Evolutionary conservation across 2,113 vertebrate species (phyloP).

Genomic region (Lonchura striata): DNA sequence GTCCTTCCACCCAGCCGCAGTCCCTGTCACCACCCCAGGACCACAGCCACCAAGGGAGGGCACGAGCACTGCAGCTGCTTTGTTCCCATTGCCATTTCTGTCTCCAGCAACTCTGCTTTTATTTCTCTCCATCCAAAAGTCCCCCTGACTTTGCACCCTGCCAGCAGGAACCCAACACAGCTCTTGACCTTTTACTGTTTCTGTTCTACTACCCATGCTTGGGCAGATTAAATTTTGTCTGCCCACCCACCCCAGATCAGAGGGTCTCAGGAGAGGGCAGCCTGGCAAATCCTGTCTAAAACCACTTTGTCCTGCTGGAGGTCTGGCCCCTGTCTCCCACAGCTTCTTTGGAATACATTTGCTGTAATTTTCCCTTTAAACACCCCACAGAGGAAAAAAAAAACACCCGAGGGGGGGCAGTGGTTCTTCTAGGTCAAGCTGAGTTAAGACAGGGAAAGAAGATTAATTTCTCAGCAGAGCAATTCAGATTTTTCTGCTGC

Average conservation of each 20-base stretch:
- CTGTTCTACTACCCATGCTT: background rate
- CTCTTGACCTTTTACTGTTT: background rate
- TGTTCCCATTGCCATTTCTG: background rate
- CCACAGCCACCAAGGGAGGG: background rate
- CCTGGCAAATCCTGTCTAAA: background rate
- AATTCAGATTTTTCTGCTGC: background rate
- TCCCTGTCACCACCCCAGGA: background rate
- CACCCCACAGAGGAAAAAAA: background rate
- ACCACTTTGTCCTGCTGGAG: background rate
- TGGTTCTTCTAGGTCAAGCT: constrained; percentile 8
- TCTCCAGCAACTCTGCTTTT: background rate
- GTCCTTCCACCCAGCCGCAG: background rate
- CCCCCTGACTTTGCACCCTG: background rate
- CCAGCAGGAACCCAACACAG: background rate
- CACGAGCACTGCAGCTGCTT: background rate
- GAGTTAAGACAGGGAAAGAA: background rate
- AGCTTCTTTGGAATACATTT: background rate
- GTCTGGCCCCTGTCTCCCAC: background rate
- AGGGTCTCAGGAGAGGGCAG: background rate
- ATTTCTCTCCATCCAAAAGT: background rate
- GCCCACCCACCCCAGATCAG: background rate
- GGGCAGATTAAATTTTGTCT: background rate
- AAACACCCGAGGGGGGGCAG: rapidly evolving
- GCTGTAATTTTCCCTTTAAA: background rate
- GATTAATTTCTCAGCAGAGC: constrained; percentile 35